A percentile compares a stretch with the other conserved stretches of the same genome.
Evolutionary conservation across 23 tunicate genomes (phyloP).

Genomic region (Styela clava): DNA sequence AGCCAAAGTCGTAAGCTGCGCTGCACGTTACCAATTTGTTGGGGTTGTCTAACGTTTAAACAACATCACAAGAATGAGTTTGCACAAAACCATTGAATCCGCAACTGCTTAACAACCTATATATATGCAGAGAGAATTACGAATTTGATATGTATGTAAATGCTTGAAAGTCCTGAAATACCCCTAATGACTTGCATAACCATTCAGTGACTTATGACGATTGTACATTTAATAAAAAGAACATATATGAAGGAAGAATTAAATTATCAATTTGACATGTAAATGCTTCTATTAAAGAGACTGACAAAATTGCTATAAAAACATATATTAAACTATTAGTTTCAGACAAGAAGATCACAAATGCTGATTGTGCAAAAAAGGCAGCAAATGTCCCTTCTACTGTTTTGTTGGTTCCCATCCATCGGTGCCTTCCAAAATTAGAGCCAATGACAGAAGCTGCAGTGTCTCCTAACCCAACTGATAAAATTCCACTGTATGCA

Average conservation of each 20-base stretch:
- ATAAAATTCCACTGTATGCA: conserved; percentile 68
- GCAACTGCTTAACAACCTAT: too few relatives aligned
- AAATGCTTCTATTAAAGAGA: conserved; percentile 59
- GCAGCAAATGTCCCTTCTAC: conserved; percentile 77
- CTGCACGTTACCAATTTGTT: too few relatives aligned
- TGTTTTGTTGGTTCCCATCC: conserved; percentile 53
- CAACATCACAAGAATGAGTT: too few relatives aligned
- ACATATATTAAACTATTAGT: not conserved
- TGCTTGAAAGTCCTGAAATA: too few relatives aligned
- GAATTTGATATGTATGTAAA: too few relatives aligned
- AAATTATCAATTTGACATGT: conserved; percentile 83
- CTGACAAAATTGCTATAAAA: conserved; percentile 30
- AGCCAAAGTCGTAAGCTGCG: too few relatives aligned
- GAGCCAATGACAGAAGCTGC: conserved; percentile 81
- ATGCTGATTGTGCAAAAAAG: conserved; percentile 34
- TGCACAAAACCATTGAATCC: too few relatives aligned
- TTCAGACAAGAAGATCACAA: conserved; percentile 8
- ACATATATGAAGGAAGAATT: conserved; percentile 70
- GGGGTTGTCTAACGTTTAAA: too few relatives aligned
- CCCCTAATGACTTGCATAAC: too few relatives aligned
- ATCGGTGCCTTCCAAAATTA: conserved; percentile 52
- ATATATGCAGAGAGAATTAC: too few relatives aligned
- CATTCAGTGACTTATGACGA: too few relatives aligned
- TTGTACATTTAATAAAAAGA: conserved; percentile 19
- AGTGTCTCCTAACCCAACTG: conserved; percentile 94